These are phyloP conservation scores for Hylia prasina DNA, from an alignment of 2,113 vertebrate genomes.

Conservation along the genomic window DNA sequence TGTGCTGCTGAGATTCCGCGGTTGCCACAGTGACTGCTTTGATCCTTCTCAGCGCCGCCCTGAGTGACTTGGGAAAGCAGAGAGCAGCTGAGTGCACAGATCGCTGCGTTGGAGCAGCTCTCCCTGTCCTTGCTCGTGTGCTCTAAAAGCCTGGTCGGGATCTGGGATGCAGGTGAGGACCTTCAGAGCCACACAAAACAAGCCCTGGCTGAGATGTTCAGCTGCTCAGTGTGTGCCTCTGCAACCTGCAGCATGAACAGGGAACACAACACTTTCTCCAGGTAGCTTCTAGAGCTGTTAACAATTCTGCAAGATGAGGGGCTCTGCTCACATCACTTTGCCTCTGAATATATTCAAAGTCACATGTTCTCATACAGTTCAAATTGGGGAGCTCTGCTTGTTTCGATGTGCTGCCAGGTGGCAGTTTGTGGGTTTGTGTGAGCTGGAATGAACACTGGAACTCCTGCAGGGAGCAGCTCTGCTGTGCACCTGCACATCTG, in stretches of 20 bases:
- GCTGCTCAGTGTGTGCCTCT: neutral
- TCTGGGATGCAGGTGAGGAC: neutral
- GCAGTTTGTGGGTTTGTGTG: neutral
- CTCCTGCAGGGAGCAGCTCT: neutral
- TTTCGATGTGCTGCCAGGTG: neutral
- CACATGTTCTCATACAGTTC: neutral
- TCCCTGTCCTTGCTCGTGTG: neutral
- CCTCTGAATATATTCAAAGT: neutral
- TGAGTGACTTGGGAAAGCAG: neutral
- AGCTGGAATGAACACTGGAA: neutral
- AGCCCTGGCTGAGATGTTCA: neutral
- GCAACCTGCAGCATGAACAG: neutral
- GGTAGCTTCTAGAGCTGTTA: neutral
- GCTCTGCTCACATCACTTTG: neutral
- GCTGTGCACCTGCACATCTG: slow-evolving; percentile 49
- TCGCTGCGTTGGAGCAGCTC: neutral
- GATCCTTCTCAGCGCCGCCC: neutral
- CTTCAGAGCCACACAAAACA: neutral
- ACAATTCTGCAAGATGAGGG: neutral
- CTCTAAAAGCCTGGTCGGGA: neutral
- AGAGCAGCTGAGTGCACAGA: neutral
- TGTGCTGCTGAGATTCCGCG: neutral
- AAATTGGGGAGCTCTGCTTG: neutral
- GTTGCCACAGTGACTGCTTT: slow-evolving; percentile 54
- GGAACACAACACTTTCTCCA: neutral